Base-by-base conservation (phyloP, 2,797 vertebrate species). In the Rhabdophis nuchalis region DNA sequence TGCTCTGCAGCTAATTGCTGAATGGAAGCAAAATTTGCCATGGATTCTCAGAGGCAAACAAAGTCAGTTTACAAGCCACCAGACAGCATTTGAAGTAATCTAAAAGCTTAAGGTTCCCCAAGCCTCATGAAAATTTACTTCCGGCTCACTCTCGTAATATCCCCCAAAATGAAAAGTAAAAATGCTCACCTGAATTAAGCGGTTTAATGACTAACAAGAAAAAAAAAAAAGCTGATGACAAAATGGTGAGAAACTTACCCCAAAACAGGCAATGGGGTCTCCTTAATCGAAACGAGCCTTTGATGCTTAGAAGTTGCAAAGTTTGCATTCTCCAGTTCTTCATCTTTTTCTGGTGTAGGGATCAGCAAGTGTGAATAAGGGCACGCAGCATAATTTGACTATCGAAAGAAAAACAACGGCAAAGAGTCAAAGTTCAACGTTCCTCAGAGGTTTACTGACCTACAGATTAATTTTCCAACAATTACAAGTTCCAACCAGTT, bases 221-320 rank as follows among this genome's bases (percentile, higher is more conserved):
- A 52, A 72, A 52, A 50, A 46, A 94, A 91, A 87, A 1, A 50
- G 90, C 57, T 54, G 88, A 85, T 36, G 20, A 89, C 91, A 56
- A 91, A 90, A 92, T 36, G 3, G 87, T 36, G 2, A 72, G 46
- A 89, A 53, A 94, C 95, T 94, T 93, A 98, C 98, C 98, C 98
- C 91, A 99, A 97, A 0, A 97, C 53, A 14, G 99, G 99, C 53
- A 99, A 98, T 0, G 99, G 99, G 0, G 98, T 98, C 14, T 98
- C 97, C 82, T 98, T 98, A n/a, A 97, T 95, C 0, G 98, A 98
- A 5, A 97, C 97, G 27, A 97, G 89, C 0, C 90, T 95, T 18
- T 95, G 96, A 23, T 93, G 93, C 60, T 91, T 58, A 2, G 94
- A 96, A 1, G 6, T 53, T 2, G 95, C 90, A 89, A 93, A 94